Evolutionary conservation across 2,888 invertebrate genomes (phyloP).

Genomic region (Tyria jacobaeae): DNA sequence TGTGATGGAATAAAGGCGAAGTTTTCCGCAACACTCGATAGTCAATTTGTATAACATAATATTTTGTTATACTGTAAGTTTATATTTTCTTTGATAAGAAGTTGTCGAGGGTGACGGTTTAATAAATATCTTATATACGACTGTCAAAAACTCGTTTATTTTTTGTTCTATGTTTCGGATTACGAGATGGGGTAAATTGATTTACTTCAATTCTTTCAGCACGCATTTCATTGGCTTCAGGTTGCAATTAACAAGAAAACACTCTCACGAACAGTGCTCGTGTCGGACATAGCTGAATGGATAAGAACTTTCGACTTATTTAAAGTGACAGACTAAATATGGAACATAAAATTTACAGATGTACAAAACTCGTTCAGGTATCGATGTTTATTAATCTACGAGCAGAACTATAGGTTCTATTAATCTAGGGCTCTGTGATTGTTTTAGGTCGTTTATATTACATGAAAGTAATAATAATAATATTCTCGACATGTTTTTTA

Average conservation of each 20-base stretch:
- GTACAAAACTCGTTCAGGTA: not conserved
- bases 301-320: not conserved
- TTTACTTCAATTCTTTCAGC: no score
- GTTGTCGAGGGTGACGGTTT: no score
- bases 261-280: not conserved
- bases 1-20: not conserved
- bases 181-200: no score
- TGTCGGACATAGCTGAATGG: not conserved
- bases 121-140: no score
- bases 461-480: no score
- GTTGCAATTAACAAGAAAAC: not conserved
- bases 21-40: not conserved
- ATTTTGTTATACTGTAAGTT: not conserved
- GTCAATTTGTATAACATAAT: not conserved
- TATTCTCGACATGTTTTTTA: no score
- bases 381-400: not conserved
- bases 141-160: no score
- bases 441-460: no score
- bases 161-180: no score
- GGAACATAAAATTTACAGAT: not conserved
- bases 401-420: not conserved
- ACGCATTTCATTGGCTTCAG: not conserved
- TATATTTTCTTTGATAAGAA: no score
- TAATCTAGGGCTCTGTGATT: not conserved
- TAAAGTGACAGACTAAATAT: not conserved